Evolutionary conservation across 1,140 invertebrate genomes (phyloP), one percentile per base, ranked within the genome.

Genomic region (Nymphalis io): DNA sequence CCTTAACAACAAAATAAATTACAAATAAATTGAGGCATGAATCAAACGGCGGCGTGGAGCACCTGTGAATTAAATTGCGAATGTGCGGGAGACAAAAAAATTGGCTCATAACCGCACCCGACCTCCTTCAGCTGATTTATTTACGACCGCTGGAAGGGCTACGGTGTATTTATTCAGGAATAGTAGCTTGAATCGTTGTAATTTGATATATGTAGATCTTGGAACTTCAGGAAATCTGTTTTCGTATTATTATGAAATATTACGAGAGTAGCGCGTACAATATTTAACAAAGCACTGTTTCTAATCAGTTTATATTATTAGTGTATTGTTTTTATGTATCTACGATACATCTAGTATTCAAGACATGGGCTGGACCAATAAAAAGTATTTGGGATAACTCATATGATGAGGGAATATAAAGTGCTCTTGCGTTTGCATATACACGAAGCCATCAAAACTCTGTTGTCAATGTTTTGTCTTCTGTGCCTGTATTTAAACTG

Each of bases 11-110:
- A 64, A 70, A 70, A 70, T 70, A 70, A 70, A 70, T 70, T 70
- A 70, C 68, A 23, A 59, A 63, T 70, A 70, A 70, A 70, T 70
- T 70, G 68, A 59, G 60, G 42, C 68, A 70, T 70, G 55, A 63
- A 70, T 70, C 68, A 70, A 70, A 70, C 33, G 53, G 66, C 46
- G 48, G 42, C 42, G 16, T 51, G 48, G 60, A 64, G 23, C 68
- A 70, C 68, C 60, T 70, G 68, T 70, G 68, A 70, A 70, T 70
- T 70, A 70, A 70, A 70, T 70, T 62, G 68, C 53, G 60, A 70
- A 70, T 70, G 62, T 64, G 61, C 46, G 51, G 51, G 62, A 64
- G 67, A 72, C 64, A 72, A 72, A 72, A 68, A 72, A 71, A 58
- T 69, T 53, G 71, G 55, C 71, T 68, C 60, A 73, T 73, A 73